A percentile compares a stretch with the other conserved stretches of the same genome.
These are phyloP conservation scores for Cavia aperea DNA, from an alignment of 2,113 vertebrate species.

Conservation along the genomic window DNA sequence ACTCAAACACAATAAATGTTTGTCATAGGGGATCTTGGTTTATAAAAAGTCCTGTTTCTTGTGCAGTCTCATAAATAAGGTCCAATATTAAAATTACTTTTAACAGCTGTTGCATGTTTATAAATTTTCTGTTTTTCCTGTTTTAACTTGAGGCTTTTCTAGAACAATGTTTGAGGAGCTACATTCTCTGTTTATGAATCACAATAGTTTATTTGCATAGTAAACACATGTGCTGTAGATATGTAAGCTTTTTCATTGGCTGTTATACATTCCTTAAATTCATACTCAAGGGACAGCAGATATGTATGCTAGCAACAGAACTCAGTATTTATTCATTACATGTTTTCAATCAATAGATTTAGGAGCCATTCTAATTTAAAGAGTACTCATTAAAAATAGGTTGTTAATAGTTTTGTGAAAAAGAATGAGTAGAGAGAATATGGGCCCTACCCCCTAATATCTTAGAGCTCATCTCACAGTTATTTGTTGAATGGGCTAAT, in stretches of 20 bases:
- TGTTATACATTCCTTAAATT: not conserved
- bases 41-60: constrained; percentile 42
- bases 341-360: constrained; percentile 4
- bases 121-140: constrained; percentile 43
- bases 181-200: not conserved
- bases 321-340: not conserved
- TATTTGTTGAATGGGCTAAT: constrained; percentile 20
- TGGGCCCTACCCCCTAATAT: not conserved
- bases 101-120: constrained; percentile 44
- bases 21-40: constrained; percentile 23
- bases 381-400: not conserved
- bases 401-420: not conserved
- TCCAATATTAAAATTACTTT: constrained; percentile 48
- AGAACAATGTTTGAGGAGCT: constrained; percentile 17
- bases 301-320: not conserved
- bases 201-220: constrained; percentile 19
- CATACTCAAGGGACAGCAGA: not conserved
- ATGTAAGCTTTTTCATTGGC: not conserved
- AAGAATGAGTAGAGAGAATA: not conserved
- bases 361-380: not conserved
- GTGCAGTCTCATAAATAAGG: constrained; percentile 44
- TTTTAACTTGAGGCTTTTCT: constrained; percentile 36
- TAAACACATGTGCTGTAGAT: not conserved
- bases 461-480: not conserved
- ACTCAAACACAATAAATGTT: constrained; percentile 24